Evolutionary conservation across 2,888 invertebrate genomes (phyloP).

Genomic region (Callyntrura guangdongensis): DNA sequence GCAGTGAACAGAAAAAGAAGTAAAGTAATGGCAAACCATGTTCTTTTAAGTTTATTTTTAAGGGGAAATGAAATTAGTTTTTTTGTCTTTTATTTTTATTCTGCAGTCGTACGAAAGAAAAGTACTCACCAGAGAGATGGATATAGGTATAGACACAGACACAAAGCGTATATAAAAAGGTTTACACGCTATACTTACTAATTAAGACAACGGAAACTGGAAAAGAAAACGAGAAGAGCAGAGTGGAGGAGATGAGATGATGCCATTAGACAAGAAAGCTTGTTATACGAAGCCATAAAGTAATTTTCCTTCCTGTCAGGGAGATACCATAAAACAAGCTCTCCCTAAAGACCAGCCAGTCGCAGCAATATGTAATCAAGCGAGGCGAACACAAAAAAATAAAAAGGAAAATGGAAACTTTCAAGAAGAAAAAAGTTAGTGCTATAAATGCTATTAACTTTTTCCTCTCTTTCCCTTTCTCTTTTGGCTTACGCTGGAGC

Average conservation of each 20-base stretch:
- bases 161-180: no score
- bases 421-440: slow-evolving; percentile 57
- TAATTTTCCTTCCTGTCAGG: slow-evolving; percentile 71
- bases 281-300: slow-evolving; percentile 65
- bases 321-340: slow-evolving; percentile 63
- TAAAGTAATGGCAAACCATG: slow-evolving; percentile 11
- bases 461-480: neutral
- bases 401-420: slow-evolving; percentile 64
- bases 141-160: neutral
- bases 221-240: slow-evolving; percentile 41
- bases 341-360: slow-evolving; percentile 66
- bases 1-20: neutral
- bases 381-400: slow-evolving; percentile 7
- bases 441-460: slow-evolving; percentile 68
- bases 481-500: neutral
- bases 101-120: slow-evolving; percentile 17
- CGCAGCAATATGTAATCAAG: slow-evolving; percentile 16
- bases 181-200: slow-evolving; percentile 55
- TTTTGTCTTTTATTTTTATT: slow-evolving; percentile 42
- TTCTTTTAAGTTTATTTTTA: slow-evolving; percentile 40
- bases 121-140: slow-evolving; percentile 41
- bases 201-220: slow-evolving; percentile 68
- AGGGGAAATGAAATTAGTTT: slow-evolving; percentile 62
- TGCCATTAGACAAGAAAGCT: slow-evolving; percentile 69
- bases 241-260: slow-evolving; percentile 58